A percentile compares a stretch with the other conserved stretches of the same genome.
Conservation (phyloP, 2,113 vertebrate genomes). For the Scomber colias region DNA sequence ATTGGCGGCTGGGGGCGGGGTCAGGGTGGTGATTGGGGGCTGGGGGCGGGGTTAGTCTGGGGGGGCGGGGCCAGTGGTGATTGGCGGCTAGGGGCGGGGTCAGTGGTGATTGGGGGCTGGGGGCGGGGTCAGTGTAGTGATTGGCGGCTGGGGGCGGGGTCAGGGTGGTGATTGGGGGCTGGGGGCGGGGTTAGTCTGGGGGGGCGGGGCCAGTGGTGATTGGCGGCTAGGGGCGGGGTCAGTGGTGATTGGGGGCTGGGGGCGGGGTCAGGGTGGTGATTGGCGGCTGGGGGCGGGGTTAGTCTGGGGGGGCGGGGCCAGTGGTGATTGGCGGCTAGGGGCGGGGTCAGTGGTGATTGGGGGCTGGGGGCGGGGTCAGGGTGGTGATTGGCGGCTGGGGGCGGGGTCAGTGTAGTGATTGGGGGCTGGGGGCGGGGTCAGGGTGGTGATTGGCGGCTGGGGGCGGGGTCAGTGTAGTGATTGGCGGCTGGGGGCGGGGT, state of each 20-base stretch:
- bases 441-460: neutral
- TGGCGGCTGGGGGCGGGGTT: neutral
- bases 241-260: too few relatives aligned
- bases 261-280: too few relatives aligned
- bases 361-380: neutral
- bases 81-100: neutral
- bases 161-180: too few relatives aligned
- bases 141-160: neutral
- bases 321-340: neutral
- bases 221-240: conserved; percentile 29
- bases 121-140: conserved; percentile 36
- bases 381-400: neutral
- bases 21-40: neutral
- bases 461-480: conserved; percentile 36
- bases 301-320: too few relatives aligned
- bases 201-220: too few relatives aligned
- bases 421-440: neutral
- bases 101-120: neutral
- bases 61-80: too few relatives aligned
- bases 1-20: neutral
- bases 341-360: conserved; percentile 36
- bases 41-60: too few relatives aligned
- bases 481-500: neutral
- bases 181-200: neutral
- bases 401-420: conserved; percentile 32